Conservation (phyloP, 2,888 invertebrate genomes). For the Orchesellides sinensis region DNA sequence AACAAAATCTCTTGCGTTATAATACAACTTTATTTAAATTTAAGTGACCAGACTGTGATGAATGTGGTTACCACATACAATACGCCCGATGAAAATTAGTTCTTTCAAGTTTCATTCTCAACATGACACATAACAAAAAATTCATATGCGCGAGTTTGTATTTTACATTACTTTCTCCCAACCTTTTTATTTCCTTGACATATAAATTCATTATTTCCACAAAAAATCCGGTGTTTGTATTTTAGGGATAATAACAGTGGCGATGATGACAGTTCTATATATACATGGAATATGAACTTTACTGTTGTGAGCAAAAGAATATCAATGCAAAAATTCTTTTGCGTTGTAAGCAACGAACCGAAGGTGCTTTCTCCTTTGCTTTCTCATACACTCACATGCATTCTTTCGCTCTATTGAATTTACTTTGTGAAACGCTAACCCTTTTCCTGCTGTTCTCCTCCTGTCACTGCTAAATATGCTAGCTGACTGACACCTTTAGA, state of each 20-base stretch:
- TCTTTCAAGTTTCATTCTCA: neutral
- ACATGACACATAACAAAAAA: no score
- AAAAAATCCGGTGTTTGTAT: neutral
- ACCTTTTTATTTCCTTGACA: neutral
- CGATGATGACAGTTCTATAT: no score
- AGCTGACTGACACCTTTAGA: conserved; percentile 18
- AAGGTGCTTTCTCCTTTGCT: neutral
- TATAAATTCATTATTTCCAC: conserved; percentile 18
- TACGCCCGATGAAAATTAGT: conserved; percentile 1
- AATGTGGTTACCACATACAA: neutral
- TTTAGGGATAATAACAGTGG: no score
- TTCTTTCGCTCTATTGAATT: neutral
- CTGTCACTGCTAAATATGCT: neutral
- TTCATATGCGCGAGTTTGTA: no score
- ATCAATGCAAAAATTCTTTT: neutral
- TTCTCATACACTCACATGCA: neutral
- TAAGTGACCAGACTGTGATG: neutral
- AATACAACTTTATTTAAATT: no score
- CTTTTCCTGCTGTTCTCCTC: neutral
- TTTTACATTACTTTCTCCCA: neutral
- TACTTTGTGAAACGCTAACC: neutral
- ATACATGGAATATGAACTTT: no score
- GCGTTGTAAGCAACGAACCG: neutral
- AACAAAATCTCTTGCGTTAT: no score
- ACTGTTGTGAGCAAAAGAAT: neutral